phyloP scores from a whole-genome alignment of 2,113 vertebrate genomes.

The Cyprinodon variegatus region DNA sequence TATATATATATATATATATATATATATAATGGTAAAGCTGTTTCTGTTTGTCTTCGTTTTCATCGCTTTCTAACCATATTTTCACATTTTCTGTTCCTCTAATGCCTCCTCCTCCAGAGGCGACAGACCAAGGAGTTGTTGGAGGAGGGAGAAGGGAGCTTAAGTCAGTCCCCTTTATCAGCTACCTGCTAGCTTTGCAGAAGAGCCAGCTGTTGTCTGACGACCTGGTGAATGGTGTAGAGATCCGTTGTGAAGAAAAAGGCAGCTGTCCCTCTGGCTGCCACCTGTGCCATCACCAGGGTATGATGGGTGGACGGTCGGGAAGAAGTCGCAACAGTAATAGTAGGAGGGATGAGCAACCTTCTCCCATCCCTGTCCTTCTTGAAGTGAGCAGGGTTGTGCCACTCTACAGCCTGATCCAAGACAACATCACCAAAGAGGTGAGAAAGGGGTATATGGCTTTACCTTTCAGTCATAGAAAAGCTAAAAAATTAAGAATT shows the following conservation, averaged over 20 bases:
- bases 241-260: slow-evolving; percentile 95
- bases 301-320: slow-evolving; percentile 41
- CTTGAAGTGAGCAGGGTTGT: slow-evolving; percentile 92
- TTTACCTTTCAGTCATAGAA: neutral
- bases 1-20: too few species aligned
- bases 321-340: slow-evolving; percentile 50
- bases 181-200: slow-evolving; percentile 91
- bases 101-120: slow-evolving; percentile 78
- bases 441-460: slow-evolving; percentile 70
- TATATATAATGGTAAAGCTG: too few species aligned
- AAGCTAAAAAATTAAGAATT: neutral
- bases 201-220: slow-evolving; percentile 93
- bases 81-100: neutral
- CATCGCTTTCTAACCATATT: neutral
- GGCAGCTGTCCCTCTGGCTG: slow-evolving; percentile 92
- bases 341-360: slow-evolving; percentile 83
- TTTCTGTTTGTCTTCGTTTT: neutral
- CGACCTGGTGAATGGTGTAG: slow-evolving; percentile 91
- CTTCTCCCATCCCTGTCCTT: slow-evolving; percentile 89
- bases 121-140: slow-evolving; percentile 85
- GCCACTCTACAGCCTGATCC: slow-evolving; percentile 92
- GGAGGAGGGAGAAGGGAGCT: slow-evolving; percentile 88
- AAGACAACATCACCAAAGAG: slow-evolving; percentile 95
- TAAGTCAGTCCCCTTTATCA: slow-evolving; percentile 96
- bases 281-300: slow-evolving; percentile 89